Evolutionary conservation across 2,888 invertebrate species (phyloP).

Genomic region (Oscheius sp.): DNA sequence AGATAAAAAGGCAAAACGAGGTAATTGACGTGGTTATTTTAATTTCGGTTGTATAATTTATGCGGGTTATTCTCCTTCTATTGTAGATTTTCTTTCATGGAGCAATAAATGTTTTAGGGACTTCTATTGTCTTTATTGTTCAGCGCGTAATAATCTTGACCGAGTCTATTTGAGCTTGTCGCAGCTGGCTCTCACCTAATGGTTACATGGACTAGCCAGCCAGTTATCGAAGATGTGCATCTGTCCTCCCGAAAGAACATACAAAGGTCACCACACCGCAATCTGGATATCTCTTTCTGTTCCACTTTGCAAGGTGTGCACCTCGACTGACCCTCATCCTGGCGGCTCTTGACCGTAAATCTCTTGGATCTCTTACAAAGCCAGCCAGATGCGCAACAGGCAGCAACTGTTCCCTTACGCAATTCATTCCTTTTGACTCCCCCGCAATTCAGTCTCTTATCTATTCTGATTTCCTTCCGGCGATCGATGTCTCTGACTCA

Average conservation of each 20-base stretch:
- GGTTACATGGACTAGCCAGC: slow-evolving; percentile 19
- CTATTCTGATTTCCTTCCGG: slow-evolving; percentile 18
- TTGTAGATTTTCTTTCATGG: background rate
- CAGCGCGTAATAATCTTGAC: no score
- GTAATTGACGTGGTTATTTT: background rate
- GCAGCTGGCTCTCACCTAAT: slow-evolving; percentile 13
- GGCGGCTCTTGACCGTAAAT: slow-evolving; percentile 26
- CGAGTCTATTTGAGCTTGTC: slow-evolving; percentile 25
- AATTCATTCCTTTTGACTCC: background rate
- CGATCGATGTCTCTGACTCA: slow-evolving; percentile 21
- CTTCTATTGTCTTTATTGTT: no score
- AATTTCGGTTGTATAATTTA: background rate
- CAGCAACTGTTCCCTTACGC: slow-evolving; percentile 23
- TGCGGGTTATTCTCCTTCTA: background rate
- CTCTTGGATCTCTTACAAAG: slow-evolving; percentile 24
- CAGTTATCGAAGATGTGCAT: slow-evolving; percentile 13
- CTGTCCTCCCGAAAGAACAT: slow-evolving; percentile 19
- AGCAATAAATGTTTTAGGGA: no score
- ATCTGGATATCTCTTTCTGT: background rate
- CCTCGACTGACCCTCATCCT: slow-evolving; percentile 8
- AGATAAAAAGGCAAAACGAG: background rate
- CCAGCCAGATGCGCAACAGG: slow-evolving; percentile 23
- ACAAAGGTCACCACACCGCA: slow-evolving; percentile 28
- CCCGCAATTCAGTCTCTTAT: slow-evolving; percentile 7
- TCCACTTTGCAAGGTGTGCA: background rate